phyloP scores from a whole-genome alignment of 1,140 invertebrate genomes.

The Nixonia krombeini region DNA sequence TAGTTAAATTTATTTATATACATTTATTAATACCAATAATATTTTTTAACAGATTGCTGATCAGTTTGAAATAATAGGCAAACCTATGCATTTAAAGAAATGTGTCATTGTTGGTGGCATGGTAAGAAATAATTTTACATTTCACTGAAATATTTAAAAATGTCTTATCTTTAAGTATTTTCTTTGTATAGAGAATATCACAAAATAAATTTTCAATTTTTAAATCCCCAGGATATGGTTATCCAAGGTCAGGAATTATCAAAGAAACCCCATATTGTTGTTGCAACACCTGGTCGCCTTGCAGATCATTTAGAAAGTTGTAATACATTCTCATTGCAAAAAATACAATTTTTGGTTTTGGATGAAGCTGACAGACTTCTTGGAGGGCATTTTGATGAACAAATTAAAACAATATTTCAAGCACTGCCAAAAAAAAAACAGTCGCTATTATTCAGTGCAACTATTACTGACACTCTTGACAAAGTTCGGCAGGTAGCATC shows the following conservation, averaged over 20 bases:
- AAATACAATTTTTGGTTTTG: constrained; percentile 88
- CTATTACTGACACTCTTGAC: constrained; percentile 89
- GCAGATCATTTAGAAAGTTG: constrained; percentile 91
- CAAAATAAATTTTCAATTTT: neutral
- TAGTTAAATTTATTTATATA: too few species aligned
- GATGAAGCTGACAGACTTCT: constrained; percentile 94
- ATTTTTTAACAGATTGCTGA: constrained; percentile 82
- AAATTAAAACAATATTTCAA: constrained; percentile 87
- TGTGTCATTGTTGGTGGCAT: constrained; percentile 92
- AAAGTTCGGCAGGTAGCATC: constrained; percentile 79
- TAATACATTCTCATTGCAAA: constrained; percentile 85
- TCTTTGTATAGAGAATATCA: too few species aligned
- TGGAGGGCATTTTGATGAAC: constrained; percentile 85
- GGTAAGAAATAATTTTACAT: constrained; percentile 26
- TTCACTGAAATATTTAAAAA: neutral
- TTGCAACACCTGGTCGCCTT: constrained; percentile 92
- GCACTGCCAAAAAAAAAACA: constrained; percentile 85
- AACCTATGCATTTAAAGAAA: constrained; percentile 86
- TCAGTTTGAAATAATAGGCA: constrained; percentile 91
- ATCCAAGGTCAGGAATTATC: constrained; percentile 89
- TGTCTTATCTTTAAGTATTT: neutral
- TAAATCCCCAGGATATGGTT: constrained; percentile 80
- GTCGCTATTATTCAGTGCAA: constrained; percentile 95
- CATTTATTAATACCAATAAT: too few species aligned
- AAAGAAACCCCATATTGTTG: constrained; percentile 92